Conservation (phyloP, 2,888 invertebrate species). For the Hofmannophila pseudospretella region DNA sequence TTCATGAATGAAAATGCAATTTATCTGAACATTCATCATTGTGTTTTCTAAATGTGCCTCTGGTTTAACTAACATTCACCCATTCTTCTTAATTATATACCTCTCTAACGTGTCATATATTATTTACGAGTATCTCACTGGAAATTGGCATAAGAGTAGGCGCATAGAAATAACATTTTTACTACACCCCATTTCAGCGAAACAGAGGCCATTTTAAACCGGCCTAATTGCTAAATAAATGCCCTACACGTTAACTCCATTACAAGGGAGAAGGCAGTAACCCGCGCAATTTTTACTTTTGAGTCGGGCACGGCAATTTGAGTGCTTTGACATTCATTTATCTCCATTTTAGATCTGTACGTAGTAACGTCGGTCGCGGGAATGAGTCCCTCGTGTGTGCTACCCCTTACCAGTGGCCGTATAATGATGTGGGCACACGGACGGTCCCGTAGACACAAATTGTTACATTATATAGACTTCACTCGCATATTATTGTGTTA, state of each 20-base stretch:
- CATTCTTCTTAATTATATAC: too few relatives aligned
- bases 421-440: conserved; percentile 20
- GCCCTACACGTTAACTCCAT: conserved; percentile 70
- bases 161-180: too few relatives aligned
- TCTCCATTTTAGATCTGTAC: conserved; percentile 68
- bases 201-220: conserved; percentile 43
- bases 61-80: too few relatives aligned
- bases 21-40: too few relatives aligned
- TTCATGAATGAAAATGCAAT: too few relatives aligned
- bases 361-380: conserved; percentile 28
- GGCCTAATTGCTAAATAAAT: conserved; percentile 66
- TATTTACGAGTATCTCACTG: too few relatives aligned
- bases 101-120: too few relatives aligned
- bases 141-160: too few relatives aligned
- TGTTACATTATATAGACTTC: too few relatives aligned
- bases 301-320: conserved; percentile 47
- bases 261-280: conserved; percentile 53
- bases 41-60: too few relatives aligned
- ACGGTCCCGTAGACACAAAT: too few relatives aligned
- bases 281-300: conserved; percentile 61
- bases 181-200: neutral
- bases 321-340: conserved; percentile 73
- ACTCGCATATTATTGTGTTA: too few relatives aligned
- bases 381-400: conserved; percentile 48
- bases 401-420: conserved; percentile 26